Base-by-base conservation (phyloP, 2,113 vertebrate genomes). In the Aldabrachelys gigantea region DNA sequence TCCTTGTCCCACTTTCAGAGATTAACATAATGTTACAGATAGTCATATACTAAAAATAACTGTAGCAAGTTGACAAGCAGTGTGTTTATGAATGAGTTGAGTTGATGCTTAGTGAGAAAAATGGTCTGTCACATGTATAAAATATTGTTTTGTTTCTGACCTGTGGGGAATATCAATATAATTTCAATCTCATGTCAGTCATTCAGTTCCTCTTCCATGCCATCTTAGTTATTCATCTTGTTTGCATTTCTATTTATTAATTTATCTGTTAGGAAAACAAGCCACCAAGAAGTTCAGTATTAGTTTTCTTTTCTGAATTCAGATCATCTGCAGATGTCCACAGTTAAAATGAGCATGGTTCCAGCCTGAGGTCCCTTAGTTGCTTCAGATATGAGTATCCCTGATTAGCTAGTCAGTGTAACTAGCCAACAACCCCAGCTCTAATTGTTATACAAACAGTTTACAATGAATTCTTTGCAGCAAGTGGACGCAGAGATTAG, bases 11-110 rank as follows among this genome's bases (percentile, higher is more conserved):
- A 2, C 22, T 1, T 53, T 85, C 86, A 25, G 27, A 52, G 75
- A 6, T 49, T 94, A 0, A 0, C 81, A 54, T 59, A 50, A 0
- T 53, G 8, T n/a, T 65, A 29, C n/a, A 90, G 82, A 62, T 85
- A 91, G 56, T 52, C 89, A 69, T n/a, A 22, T 17, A 1, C 83
- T 72, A 76, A 89, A 22, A 8, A 50, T 10, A 75, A 83, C 31
- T 54, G 85, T 49, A 19, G 82, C 87, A 93, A 93, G 96, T 94
- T 91, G 91, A 52, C 29, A 96, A 95, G 96, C 94, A 72, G 65
- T 38, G 38, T 92, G 82, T 90, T 95, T 88, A 65, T 87, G 92
- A 0, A 0, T 56, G 85, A 72, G 19, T 82, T 88, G 87, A 92
- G 79, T 95, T 84, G 89, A 92, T 94, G 78, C 88, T 89, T 76